Percentiles rank a stretch among this genome's conserved stretches.
phyloP scores from a whole-genome alignment of 2,888 invertebrate species.

The Euplagia quadripunctaria region DNA sequence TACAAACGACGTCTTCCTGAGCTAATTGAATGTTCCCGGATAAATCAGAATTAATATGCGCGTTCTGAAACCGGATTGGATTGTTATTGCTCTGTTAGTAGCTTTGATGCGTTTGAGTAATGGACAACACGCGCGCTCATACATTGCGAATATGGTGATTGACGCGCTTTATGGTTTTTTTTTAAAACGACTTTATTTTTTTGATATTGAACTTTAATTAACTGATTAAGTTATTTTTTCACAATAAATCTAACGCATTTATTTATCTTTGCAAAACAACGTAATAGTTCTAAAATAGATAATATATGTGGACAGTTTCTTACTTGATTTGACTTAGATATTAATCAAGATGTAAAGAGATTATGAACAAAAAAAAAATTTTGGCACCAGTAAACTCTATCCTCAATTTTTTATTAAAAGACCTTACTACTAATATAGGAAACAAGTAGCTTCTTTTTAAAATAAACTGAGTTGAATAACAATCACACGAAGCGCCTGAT shows the following conservation, averaged over 20 bases:
- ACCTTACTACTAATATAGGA: too few relatives aligned
- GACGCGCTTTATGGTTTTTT: constrained; percentile 27
- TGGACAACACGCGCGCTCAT: constrained; percentile 48
- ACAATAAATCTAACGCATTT: background rate
- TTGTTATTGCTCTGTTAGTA: constrained; percentile 70
- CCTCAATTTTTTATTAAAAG: too few relatives aligned
- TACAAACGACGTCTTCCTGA: constrained; percentile 66
- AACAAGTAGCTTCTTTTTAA: background rate
- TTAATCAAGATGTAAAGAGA: too few relatives aligned
- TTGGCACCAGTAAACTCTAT: too few relatives aligned
- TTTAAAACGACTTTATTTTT: constrained; percentile 9
- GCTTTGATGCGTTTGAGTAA: constrained; percentile 65
- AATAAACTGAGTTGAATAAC: background rate
- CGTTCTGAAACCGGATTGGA: constrained; percentile 62
- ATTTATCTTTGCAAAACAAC: too few relatives aligned
- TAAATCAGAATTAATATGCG: constrained; percentile 75
- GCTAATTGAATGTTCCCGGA: constrained; percentile 77
- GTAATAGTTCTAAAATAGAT: background rate
- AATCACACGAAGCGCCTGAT: background rate
- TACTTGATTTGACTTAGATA: too few relatives aligned
- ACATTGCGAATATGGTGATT: constrained; percentile 50
- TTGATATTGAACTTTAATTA: background rate
- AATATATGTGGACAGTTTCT: too few relatives aligned
- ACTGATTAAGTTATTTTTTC: background rate
- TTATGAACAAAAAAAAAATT: too few relatives aligned